Conservation (phyloP, 2,113 vertebrate genomes). For the Leptobrachium leishanense region DNA sequence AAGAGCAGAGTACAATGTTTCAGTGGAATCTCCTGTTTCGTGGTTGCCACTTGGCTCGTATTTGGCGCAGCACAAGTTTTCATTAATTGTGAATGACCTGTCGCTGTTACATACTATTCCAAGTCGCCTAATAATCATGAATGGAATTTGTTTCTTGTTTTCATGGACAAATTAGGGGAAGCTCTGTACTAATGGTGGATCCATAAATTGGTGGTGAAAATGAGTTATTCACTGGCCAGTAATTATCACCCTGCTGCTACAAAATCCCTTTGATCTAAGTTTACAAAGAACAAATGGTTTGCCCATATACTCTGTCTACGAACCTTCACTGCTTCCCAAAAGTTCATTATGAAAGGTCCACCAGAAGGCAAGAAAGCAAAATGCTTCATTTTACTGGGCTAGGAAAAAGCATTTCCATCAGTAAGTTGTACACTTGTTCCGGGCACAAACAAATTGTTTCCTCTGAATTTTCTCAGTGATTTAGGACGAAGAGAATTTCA, state of each 20-base stretch:
- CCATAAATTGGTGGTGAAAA: conserved; percentile 1
- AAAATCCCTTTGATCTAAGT: conserved; percentile 13
- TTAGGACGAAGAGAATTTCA: no score
- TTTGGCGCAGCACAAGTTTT: neutral
- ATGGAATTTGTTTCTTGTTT: neutral
- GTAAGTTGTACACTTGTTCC: no score
- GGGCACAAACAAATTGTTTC: no score
- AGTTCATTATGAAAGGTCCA: neutral
- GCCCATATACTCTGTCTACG: neutral
- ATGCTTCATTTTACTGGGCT: no score
- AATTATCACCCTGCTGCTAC: neutral
- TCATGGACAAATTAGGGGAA: neutral
- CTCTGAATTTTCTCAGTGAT: no score
- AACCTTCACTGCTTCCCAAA: neutral
- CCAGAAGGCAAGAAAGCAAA: no score
- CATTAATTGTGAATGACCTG: neutral
- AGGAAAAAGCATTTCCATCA: no score
- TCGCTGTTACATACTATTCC: neutral
- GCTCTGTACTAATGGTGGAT: neutral
- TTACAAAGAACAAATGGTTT: conserved; percentile 17
- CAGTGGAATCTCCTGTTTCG: no score
- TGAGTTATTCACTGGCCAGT: conserved; percentile 4
- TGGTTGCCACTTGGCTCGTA: no score
- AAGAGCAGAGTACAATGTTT: no score
- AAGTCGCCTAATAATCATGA: neutral